Conservation (phyloP, 2,888 invertebrate species). For the Spodoptera littoralis region DNA sequence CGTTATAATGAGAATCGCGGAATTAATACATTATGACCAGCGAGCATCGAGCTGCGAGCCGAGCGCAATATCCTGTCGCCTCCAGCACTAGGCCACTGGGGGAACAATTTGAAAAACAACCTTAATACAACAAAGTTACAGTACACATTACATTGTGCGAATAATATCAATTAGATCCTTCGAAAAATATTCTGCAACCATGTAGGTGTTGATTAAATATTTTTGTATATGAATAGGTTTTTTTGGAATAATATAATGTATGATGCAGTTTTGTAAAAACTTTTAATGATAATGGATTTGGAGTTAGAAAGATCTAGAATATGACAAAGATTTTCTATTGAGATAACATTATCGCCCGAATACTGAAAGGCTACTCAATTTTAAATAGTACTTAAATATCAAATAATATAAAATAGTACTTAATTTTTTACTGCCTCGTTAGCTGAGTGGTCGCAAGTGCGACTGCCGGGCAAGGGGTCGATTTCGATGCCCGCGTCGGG, state of each 20-base stretch:
- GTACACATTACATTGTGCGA: background rate
- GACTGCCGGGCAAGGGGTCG: no score
- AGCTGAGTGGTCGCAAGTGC: no score
- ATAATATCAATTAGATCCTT: slow-evolving; percentile 44
- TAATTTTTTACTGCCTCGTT: no score
- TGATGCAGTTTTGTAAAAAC: slow-evolving; percentile 35
- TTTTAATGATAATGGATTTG: slow-evolving; percentile 44
- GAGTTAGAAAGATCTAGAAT: no score
- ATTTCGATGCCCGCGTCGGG: no score
- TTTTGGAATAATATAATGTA: slow-evolving; percentile 33
- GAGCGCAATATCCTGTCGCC: slow-evolving; percentile 64
- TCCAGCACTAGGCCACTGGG: slow-evolving; percentile 53
- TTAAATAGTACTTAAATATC: no score
- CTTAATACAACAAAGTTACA: background rate
- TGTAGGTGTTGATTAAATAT: slow-evolving; percentile 34
- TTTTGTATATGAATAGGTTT: slow-evolving; percentile 52
- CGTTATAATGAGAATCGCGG: slow-evolving; percentile 56
- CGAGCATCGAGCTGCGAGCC: slow-evolving; percentile 29
- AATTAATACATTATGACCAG: slow-evolving; percentile 55
- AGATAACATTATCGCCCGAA: no score
- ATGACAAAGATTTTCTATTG: no score
- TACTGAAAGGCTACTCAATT: no score
- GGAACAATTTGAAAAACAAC: slow-evolving; percentile 22
- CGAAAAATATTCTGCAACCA: slow-evolving; percentile 30
- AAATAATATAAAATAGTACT: no score